These are phyloP conservation scores for Varecia variegata DNA, from an alignment of 2,797 vertebrate species.

Conservation along the genomic window DNA sequence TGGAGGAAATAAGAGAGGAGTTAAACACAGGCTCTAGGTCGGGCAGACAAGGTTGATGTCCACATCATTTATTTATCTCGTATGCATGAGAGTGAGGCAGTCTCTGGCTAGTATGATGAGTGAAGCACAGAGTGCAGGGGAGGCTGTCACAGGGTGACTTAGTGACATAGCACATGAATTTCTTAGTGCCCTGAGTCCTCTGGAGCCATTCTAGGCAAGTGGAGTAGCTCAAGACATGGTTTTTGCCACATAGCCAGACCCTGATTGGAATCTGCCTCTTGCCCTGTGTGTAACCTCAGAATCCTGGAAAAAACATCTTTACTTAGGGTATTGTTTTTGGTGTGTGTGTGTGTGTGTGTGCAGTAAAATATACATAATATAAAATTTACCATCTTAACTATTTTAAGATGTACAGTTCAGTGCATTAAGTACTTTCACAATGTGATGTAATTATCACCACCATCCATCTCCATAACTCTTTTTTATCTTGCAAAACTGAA, in stretches of 20 bases:
- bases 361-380: neutral
- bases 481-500: neutral
- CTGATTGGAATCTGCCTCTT: neutral
- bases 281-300: neutral
- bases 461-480: fast-evolving
- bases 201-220: neutral
- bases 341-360: neutral
- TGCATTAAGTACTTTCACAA: neutral
- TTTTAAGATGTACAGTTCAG: neutral
- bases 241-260: neutral
- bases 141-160: neutral
- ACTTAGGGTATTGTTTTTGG: neutral
- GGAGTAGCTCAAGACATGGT: neutral
- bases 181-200: neutral
- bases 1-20: neutral
- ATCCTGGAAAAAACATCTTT: neutral
- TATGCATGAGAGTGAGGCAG: neutral
- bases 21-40: neutral
- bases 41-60: neutral
- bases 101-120: no score
- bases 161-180: neutral
- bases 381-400: neutral
- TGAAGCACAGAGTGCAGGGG: neutral
- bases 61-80: neutral
- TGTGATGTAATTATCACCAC: neutral